Percentiles rank a stretch among this genome's conserved stretches.
Conservation (phyloP, 2,888 invertebrate genomes). For the Hirtodrosophila trivittata region DNA sequence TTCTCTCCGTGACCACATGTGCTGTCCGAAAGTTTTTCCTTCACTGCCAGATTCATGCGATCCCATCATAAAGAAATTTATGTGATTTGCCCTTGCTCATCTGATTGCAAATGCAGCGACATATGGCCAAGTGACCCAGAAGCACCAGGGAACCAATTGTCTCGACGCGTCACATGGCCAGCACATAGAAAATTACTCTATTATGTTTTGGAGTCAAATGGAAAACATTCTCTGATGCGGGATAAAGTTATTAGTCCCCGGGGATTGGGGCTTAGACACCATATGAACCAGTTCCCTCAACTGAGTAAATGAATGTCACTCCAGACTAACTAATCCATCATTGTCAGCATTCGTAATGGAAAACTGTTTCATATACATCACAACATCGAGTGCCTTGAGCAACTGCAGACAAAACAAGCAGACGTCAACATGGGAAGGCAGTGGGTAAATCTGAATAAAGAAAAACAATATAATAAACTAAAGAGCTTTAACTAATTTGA, state of each 20-base stretch:
- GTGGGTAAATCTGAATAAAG: neutral
- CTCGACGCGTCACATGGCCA: constrained; percentile 51
- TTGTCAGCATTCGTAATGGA: constrained; percentile 54
- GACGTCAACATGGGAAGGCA: neutral
- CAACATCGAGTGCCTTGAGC: constrained; percentile 1
- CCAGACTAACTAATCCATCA: constrained; percentile 65
- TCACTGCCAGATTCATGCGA: constrained; percentile 61
- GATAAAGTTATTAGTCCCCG: constrained; percentile 69
- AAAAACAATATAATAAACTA: neutral
- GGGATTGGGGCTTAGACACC: constrained; percentile 24
- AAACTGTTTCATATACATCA: constrained; percentile 4
- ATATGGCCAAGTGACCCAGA: constrained; percentile 53
- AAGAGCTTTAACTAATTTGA: neutral
- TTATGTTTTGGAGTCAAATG: constrained; percentile 53
- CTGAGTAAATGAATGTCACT: constrained; percentile 60
- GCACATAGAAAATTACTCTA: constrained; percentile 68
- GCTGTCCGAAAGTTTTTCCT: constrained; percentile 55
- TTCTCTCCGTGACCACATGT: constrained; percentile 71
- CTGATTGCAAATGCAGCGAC: constrained; percentile 72
- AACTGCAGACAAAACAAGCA: neutral
- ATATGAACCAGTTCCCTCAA: constrained; percentile 25
- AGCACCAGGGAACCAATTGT: constrained; percentile 56
- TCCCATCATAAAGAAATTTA: constrained; percentile 78
- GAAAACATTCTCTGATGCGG: constrained; percentile 37
- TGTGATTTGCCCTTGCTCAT: constrained; percentile 61